Base-by-base conservation (phyloP, 2,797 vertebrate genomes). In the Parauchenoglanis ngamensis region DNA sequence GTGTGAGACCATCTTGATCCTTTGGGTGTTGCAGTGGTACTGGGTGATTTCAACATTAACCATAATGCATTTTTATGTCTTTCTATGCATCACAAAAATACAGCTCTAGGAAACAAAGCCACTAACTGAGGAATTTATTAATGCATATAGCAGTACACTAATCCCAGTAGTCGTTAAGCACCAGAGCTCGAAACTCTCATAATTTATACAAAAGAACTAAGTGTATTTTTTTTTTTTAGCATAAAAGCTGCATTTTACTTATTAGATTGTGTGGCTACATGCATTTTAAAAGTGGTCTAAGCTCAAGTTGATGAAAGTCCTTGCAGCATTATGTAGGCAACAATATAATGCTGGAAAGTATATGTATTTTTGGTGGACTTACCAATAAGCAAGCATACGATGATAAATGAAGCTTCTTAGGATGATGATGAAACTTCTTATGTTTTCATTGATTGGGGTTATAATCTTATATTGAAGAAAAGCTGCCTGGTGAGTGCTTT, bases 361-460 rank as follows among this genome's bases (percentile, higher is more conserved):
- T 44, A 86, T 17, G 46, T 17, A 56, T 77, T 77, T 83, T 46
- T 68, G 70, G 63, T 15, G 11, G 63, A 83, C 65, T 79, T 80
- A 87, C 19, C 63, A 76, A 87, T 85, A 85, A 87, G 67, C 86
- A 59, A 80, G 76, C 73, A 78, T 76, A 59, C 85, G 81, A 89
- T 85, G 81, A 89, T 63, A 70, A 85, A 86, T 57, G 86, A 79
- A 82, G 46, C 70, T 81, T 87, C 67, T 87, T 88, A 85, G 8
- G 63, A 85, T 44, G 86, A 82, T 84, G 86, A 86, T 57, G 84
- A 84, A 82, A 49, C 81, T 85, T 88, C 85, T 84, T 89, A 86
- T 89, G 82, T 83, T 90, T 80, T 68, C 77, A 88, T 90, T 90
- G 86, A 90, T 89, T 88, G 63, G 86, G 84, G 61, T 86, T 88